phyloP scores from a whole-genome alignment of 1,140 invertebrate species.

The Drosophila rufa region DNA sequence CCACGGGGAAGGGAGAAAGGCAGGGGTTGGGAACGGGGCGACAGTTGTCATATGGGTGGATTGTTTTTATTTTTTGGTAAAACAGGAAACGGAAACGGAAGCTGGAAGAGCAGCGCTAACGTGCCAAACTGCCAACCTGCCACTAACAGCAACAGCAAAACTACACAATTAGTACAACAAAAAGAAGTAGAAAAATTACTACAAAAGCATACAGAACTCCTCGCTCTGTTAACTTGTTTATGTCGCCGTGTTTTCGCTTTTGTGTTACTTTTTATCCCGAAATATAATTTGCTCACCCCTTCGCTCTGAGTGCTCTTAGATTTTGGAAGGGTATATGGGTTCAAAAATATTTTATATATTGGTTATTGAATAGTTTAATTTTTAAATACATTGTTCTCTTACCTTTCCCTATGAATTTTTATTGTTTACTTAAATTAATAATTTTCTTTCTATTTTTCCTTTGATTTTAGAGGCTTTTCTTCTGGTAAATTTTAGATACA shows the following conservation, averaged over 20 bases:
- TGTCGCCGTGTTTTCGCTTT: slow-evolving; percentile 70
- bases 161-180: slow-evolving; percentile 34
- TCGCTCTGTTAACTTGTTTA: slow-evolving; percentile 77
- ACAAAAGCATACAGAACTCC: slow-evolving; percentile 41
- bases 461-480: too few relatives aligned
- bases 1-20: slow-evolving; percentile 2
- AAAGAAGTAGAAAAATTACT: slow-evolving; percentile 34
- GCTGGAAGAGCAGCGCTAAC: slow-evolving; percentile 60
- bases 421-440: too few relatives aligned
- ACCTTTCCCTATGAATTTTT: too few relatives aligned
- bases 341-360: too few relatives aligned
- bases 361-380: not conserved
- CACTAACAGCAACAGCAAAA: slow-evolving; percentile 37
- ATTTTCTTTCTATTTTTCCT: too few relatives aligned
- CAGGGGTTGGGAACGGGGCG: slow-evolving; percentile 3
- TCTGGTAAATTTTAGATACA: too few relatives aligned
- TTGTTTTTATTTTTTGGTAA: slow-evolving; percentile 55
- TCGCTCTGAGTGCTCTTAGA: not conserved
- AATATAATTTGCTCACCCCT: slow-evolving; percentile 61
- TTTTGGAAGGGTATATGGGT: not conserved
- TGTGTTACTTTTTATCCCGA: slow-evolving; percentile 67
- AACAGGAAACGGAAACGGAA: slow-evolving; percentile 74
- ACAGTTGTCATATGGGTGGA: slow-evolving; percentile 81
- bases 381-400: too few relatives aligned
- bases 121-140: slow-evolving; percentile 56